phyloP scores from a whole-genome alignment of 2,888 invertebrate species.

The Pseudococcus jackbeardsleyi region DNA sequence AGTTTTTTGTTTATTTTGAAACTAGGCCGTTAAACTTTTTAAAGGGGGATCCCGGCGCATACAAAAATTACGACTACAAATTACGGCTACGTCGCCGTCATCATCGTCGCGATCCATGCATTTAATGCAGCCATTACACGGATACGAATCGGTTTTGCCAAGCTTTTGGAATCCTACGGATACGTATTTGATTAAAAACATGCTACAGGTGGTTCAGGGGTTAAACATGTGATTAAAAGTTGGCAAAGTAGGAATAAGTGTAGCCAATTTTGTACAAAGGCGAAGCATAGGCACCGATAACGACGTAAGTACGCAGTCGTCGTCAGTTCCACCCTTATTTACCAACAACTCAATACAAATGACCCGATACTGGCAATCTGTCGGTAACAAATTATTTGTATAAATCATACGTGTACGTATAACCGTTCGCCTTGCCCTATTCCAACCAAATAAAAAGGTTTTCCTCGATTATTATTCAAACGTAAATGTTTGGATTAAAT shows the following conservation, averaged over 20 bases:
- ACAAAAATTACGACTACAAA: slow-evolving; percentile 6
- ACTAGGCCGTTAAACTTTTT: slow-evolving; percentile 45
- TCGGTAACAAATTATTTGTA: background rate
- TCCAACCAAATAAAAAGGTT: background rate
- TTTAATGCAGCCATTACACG: background rate
- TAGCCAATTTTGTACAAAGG: background rate
- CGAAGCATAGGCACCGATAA: background rate
- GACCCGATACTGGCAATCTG: slow-evolving; percentile 8
- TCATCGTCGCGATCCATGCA: background rate
- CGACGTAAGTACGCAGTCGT: background rate
- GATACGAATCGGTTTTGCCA: slow-evolving; percentile 16
- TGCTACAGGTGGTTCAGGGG: slow-evolving; percentile 40
- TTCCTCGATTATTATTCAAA: background rate
- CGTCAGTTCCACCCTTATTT: slow-evolving; percentile 28
- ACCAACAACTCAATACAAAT: slow-evolving; percentile 38
- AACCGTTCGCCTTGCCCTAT: background rate
- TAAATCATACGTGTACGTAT: background rate
- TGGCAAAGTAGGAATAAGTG: slow-evolving; percentile 1
- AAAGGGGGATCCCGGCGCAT: background rate
- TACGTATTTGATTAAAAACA: slow-evolving; percentile 12
- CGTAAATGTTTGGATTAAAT: no score
- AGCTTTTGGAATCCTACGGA: background rate
- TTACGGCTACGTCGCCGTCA: background rate
- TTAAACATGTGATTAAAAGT: slow-evolving; percentile 43
- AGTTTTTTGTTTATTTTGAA: slow-evolving; percentile 40